Percentiles rank a stretch among this genome's conserved stretches.
Evolutionary conservation across 2,797 vertebrate genomes (phyloP).

Genomic region (Etheostoma perlongum): DNA sequence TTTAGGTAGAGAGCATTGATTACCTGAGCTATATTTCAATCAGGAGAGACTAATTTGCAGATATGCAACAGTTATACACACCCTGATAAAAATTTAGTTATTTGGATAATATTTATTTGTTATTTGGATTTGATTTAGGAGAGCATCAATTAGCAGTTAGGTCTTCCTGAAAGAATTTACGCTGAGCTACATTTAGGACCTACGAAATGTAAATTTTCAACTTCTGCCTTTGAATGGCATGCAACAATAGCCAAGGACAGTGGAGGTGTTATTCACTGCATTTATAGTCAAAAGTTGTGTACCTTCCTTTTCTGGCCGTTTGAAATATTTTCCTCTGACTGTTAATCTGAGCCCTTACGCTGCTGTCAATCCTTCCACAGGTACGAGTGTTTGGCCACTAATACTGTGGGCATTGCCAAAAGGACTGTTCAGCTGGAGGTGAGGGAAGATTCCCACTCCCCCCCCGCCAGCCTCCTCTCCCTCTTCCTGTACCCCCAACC

Average conservation of each 20-base stretch:
- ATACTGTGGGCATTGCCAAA: slow-evolving; percentile 81
- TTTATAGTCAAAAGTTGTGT: slow-evolving; percentile 5
- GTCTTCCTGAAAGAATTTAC: no score
- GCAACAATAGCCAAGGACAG: background rate
- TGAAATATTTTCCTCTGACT: slow-evolving; percentile 1
- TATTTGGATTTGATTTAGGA: no score
- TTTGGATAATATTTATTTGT: no score
- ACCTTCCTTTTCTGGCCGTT: background rate
- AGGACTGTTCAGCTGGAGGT: slow-evolving; percentile 81
- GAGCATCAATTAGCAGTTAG: no score
- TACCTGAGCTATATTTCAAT: no score
- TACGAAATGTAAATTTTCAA: background rate
- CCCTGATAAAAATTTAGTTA: no score
- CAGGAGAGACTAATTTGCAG: no score
- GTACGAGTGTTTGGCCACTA: slow-evolving; percentile 84
- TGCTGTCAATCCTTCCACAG: slow-evolving; percentile 49
- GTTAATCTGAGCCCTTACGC: background rate
- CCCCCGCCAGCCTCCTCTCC: slow-evolving; percentile 56
- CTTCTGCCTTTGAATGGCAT: background rate
- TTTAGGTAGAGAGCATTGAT: no score
- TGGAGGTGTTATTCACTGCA: no score
- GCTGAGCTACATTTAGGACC: background rate
- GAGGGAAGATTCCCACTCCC: slow-evolving; percentile 59
- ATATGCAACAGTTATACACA: no score
- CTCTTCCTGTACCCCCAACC: slow-evolving; percentile 53